Percentiles rank a stretch among this genome's conserved stretches.
Conservation (phyloP, 1,140 invertebrate species). For the Orussus abietinus region DNA sequence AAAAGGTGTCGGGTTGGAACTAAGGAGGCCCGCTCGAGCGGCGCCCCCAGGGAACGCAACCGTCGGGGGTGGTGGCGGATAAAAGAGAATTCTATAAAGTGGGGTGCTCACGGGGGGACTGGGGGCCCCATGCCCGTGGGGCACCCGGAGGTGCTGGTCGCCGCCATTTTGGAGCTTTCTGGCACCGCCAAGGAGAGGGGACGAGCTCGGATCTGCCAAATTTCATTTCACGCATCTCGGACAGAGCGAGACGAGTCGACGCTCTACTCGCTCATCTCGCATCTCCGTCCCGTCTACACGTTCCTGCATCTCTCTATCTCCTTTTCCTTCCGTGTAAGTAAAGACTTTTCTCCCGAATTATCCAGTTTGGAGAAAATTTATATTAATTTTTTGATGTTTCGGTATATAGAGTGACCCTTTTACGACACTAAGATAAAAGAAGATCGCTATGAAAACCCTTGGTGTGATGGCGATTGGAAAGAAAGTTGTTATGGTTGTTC, state of each 20-base stretch:
- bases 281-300: too few relatives aligned
- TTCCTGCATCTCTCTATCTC: too few relatives aligned
- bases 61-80: conserved; percentile 43
- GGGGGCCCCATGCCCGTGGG: conserved; percentile 37
- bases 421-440: too few relatives aligned
- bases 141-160: conserved; percentile 26
- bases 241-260: conserved; percentile 27
- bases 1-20: conserved; percentile 55
- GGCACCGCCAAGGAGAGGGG: background rate
- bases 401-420: too few relatives aligned
- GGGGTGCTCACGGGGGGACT: conserved; percentile 26
- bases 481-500: too few relatives aligned
- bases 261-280: too few relatives aligned
- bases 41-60: conserved; percentile 45
- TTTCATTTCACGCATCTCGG: conserved; percentile 50
- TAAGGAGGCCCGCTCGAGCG: conserved; percentile 41
- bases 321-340: too few relatives aligned
- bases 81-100: conserved; percentile 55
- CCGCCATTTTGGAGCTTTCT: conserved; percentile 34
- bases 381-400: too few relatives aligned
- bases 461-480: too few relatives aligned
- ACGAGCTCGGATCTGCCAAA: conserved; percentile 48
- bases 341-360: too few relatives aligned
- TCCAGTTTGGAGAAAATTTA: too few relatives aligned
- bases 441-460: too few relatives aligned